Percentiles rank a stretch among this genome's conserved stretches.
Evolutionary conservation across 1,140 invertebrate species (phyloP).

Genomic region (Dolichoris vasculosae): DNA sequence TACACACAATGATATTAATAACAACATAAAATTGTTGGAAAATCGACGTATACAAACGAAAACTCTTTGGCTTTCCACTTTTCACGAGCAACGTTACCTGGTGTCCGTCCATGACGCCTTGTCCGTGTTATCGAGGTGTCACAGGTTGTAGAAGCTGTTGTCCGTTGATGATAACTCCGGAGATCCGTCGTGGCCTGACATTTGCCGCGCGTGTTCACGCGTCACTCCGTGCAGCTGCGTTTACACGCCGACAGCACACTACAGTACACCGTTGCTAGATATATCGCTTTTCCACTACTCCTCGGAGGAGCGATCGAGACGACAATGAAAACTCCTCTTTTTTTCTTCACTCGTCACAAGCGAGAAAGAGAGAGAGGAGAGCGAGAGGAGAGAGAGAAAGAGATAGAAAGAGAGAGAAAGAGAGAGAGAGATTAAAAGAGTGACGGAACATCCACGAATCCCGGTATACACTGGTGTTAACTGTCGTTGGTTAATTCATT

Average conservation of each 20-base stretch:
- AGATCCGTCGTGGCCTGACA: constrained; percentile 38
- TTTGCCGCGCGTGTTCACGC: constrained; percentile 38
- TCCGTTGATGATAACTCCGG: constrained; percentile 23
- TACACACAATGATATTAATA: neutral
- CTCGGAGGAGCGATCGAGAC: neutral
- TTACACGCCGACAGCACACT: neutral
- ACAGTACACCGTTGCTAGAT: neutral
- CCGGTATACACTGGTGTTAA: neutral
- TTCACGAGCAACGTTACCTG: constrained; percentile 17
- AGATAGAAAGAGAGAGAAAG: neutral
- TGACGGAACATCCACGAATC: neutral
- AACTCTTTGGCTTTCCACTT: neutral
- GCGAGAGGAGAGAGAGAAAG: neutral
- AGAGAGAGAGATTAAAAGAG: neutral
- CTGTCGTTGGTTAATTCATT: neutral
- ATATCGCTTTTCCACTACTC: neutral
- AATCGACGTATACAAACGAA: neutral
- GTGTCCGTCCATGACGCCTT: constrained; percentile 46
- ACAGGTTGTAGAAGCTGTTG: constrained; percentile 14
- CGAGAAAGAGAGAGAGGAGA: neutral
- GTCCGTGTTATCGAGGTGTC: neutral
- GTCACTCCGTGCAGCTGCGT: neutral
- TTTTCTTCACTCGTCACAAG: neutral
- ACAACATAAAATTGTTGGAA: neutral
- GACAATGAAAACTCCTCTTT: constrained; percentile 2